Base-by-base conservation (phyloP, 1,140 invertebrate species). In the Protaetia brevitarsis region DNA sequence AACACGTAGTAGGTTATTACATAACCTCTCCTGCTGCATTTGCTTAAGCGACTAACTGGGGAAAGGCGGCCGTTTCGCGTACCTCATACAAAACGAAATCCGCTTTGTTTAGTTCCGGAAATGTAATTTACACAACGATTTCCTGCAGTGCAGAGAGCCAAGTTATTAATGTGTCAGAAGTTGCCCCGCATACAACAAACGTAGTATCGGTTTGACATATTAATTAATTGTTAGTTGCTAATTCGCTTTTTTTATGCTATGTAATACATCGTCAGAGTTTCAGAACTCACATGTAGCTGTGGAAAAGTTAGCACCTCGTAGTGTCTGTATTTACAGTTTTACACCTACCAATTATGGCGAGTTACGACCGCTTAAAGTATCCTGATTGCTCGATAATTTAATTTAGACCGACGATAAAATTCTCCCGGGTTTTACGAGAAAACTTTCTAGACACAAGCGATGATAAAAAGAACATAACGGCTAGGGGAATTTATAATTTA, bases 191-290 rank as follows among this genome's bases (percentile, higher is more conserved):
- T 45, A 21, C 41, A 6, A 8, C 41, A n/a, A n/a, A n/a, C n/a
- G n/a, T n/a, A 13, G 41, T 45, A 45, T 45, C 10, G 41, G 41
- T 45, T 45, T 45, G 41, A 45, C 41, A 45, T 45, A 8, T 45
- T 45, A 21, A 45, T 21, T 10, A 45, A 45, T 21, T 45, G 23
- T 45, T 19, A 13, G 37, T 3, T 21, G 41, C 7, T 21, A 45
- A 45, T 45, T 45, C 41, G 23, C 16, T 7, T n/a, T n/a, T n/a
- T n/a, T 19, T 45, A 19, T 45, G 23, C 13, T 10, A 45, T 21
- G 3, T 45, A 45, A 45, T 45, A 16, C 3, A n/a, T n/a, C n/a
- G n/a, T n/a, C n/a, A n/a, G n/a, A n/a, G n/a, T n/a, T n/a, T n/a
- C n/a, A n/a, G n/a, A n/a, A n/a, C n/a, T n/a, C n/a, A n/a, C n/a